Evolutionary conservation across 2,797 vertebrate genomes (phyloP).

Genomic region (Falco berigora): DNA sequence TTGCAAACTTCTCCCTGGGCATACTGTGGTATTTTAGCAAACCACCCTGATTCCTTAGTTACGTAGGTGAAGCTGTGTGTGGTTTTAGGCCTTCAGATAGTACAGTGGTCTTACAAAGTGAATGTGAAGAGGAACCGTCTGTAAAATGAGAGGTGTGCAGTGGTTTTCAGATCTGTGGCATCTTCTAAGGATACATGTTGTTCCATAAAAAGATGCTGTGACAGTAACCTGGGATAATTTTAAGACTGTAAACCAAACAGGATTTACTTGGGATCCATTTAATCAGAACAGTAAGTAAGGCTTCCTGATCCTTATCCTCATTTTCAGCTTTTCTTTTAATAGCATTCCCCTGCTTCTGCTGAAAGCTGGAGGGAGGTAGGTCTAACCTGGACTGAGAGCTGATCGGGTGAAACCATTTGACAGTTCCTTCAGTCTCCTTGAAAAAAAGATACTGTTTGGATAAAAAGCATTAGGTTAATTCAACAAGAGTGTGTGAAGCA

Average conservation of each 20-base stretch:
- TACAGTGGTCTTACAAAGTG: background rate
- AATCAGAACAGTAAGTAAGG: background rate
- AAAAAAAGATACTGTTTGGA: background rate
- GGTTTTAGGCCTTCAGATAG: background rate
- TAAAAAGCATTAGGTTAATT: background rate
- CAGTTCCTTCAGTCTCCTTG: background rate
- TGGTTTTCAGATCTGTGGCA: background rate
- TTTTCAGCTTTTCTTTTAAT: background rate
- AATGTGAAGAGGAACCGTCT: background rate
- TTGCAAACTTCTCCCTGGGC: background rate
- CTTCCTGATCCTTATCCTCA: background rate
- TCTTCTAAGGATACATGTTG: background rate
- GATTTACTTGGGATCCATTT: background rate
- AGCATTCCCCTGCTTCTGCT: background rate
- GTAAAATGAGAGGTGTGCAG: background rate
- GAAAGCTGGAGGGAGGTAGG: background rate
- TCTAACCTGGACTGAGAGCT: background rate
- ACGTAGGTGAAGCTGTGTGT: background rate
- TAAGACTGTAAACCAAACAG: background rate
- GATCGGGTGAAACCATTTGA: background rate
- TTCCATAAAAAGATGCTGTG: background rate
- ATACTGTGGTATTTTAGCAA: background rate
- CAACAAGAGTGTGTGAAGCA: fast-evolving
- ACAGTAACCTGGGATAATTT: background rate
- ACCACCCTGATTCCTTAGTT: background rate